Base-by-base conservation (phyloP, 2,888 invertebrate genomes). In the Leptinotarsa haldemani region DNA sequence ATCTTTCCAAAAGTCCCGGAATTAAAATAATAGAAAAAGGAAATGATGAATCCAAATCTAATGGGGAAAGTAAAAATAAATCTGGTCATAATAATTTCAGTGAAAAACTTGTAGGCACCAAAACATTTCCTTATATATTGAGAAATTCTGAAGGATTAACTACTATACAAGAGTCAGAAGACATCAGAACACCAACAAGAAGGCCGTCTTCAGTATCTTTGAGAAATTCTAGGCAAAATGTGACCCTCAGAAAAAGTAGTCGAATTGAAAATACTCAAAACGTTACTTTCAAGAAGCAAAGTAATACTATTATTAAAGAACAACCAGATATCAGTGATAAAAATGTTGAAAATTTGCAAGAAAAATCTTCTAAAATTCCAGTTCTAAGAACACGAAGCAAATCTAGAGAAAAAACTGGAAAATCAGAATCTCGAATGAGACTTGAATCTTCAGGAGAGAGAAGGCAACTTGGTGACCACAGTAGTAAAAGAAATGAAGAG, bases 361-460 rank as follows among this genome's bases (percentile, higher is more conserved):
- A 68, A 56, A 68, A 18, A 15, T 20, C 30, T 18, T 68, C 68
- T 9, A 68, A 46, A 20, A 68, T 68, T 68, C 68, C 68, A 56
- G 46, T 68, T n/a, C 16, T 46, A 1, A 30, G 68, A 46, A 68
- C 20, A 46, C 56, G 68, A 40, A 68, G 68, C 68, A 68, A 68
- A 68, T 68, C 68, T 22, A 53, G 68, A 25, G 68, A 68, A 68
- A 68, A 68, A n/a, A 16, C 30, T 13, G 40, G 53, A 18, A 20
- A 53, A 67, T 46, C n/a, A 16, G 56, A 68, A 20, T 15, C 40
- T 65, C 47, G 4, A 25, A 25, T 13, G 13, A 65, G 22, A 15
- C 15, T 12, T 13, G 20, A 48, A 65, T 47, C 65, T 7, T 22
- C 65, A 65, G 47, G 2, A 20, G 50, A 50, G 50, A 52, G 50